Conservation (phyloP, 1,140 invertebrate species). For the Hyles vespertilio region DNA sequence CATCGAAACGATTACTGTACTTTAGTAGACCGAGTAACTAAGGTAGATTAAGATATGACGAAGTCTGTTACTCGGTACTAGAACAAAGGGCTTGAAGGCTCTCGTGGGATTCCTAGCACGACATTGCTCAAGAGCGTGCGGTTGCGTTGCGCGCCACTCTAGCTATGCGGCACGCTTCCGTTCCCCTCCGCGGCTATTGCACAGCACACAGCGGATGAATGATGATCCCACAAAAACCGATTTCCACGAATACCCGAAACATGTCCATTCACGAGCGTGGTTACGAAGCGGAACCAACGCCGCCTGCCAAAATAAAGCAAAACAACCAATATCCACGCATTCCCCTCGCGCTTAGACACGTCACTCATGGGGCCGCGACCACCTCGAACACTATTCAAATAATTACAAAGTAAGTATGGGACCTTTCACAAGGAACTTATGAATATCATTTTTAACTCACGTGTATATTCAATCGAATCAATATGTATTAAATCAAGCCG, state of each 20-base stretch:
- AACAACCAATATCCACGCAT: too few species aligned
- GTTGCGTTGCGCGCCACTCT: constrained; percentile 30
- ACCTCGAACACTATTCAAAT: too few species aligned
- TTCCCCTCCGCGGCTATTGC: constrained; percentile 12
- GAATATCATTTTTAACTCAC: too few species aligned
- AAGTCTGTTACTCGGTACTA: constrained; percentile 23
- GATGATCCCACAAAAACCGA: constrained; percentile 7
- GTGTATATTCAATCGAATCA: too few species aligned
- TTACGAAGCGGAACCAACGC: constrained; percentile 37
- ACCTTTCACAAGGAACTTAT: too few species aligned
- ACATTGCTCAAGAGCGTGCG: constrained; percentile 43
- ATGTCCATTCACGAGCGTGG: constrained; percentile 45
- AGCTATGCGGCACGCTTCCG: constrained; percentile 47
- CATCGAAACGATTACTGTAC: constrained; percentile 23
- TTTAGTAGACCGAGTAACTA: constrained; percentile 13
- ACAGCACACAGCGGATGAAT: constrained; percentile 2
- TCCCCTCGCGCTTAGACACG: too few species aligned
- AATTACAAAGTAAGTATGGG: too few species aligned
- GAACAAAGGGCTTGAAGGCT: constrained; percentile 45
- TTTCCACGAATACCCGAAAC: constrained; percentile 49
- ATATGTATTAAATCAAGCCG: too few species aligned
- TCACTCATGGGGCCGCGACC: too few species aligned
- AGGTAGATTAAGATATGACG: constrained; percentile 23
- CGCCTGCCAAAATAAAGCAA: neutral
- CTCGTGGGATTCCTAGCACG: constrained; percentile 31